Evolutionary conservation across 1,140 invertebrate species (phyloP).

Genomic region (Protaetia brevitarsis): DNA sequence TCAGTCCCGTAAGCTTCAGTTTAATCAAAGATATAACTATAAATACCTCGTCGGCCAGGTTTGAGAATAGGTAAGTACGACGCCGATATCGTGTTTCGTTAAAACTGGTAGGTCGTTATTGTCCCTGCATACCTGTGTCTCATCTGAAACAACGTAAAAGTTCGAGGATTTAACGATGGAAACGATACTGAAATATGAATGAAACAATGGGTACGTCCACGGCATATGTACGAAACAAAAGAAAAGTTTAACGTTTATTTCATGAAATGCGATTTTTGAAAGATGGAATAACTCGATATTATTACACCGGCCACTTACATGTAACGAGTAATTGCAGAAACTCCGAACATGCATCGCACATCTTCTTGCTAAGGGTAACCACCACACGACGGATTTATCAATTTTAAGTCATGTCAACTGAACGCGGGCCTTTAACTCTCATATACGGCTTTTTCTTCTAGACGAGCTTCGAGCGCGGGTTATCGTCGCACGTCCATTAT

Average conservation of each 20-base stretch:
- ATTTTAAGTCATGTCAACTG: slow-evolving; percentile 24
- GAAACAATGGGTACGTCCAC: background rate
- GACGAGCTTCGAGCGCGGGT: slow-evolving; percentile 17
- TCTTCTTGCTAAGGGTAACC: slow-evolving; percentile 50
- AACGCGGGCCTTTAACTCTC: slow-evolving; percentile 22
- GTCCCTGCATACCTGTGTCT: slow-evolving; percentile 44
- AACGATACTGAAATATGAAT: slow-evolving; percentile 8
- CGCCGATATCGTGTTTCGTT: slow-evolving; percentile 43
- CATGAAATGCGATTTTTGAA: slow-evolving; percentile 8
- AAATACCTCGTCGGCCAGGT: slow-evolving; percentile 46
- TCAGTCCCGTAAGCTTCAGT: too few species aligned
- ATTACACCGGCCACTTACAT: slow-evolving; percentile 57
- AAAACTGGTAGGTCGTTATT: slow-evolving; percentile 42
- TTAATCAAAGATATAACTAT: background rate
- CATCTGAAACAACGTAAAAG: slow-evolving; percentile 41
- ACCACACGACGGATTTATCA: slow-evolving; percentile 31
- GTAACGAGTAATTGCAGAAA: slow-evolving; percentile 73
- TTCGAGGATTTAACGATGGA: slow-evolving; percentile 13
- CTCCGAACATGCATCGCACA: slow-evolving; percentile 78
- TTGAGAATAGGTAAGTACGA: slow-evolving; percentile 45
- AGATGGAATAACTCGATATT: slow-evolving; percentile 6
- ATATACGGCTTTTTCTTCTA: too few species aligned
- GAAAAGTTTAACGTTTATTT: slow-evolving; percentile 14
- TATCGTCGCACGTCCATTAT: slow-evolving; percentile 32
- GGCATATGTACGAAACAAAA: slow-evolving; percentile 3